Percentiles rank a stretch among this genome's conserved stretches.
These are phyloP conservation scores for Asbolus verrucosus DNA, from an alignment of 1,140 invertebrate species.

Conservation along the genomic window DNA sequence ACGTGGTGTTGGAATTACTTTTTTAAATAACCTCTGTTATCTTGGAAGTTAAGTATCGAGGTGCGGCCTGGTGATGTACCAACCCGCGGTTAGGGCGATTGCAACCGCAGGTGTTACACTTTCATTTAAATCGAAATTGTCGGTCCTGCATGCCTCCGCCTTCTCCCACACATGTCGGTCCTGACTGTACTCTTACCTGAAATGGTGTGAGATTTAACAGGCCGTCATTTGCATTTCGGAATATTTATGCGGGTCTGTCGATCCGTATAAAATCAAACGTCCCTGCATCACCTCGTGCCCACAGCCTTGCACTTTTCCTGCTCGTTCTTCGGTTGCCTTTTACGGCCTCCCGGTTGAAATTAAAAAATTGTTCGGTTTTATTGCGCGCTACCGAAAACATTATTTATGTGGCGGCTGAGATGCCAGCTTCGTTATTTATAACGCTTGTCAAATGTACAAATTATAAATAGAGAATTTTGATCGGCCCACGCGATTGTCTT, in stretches of 20 bases:
- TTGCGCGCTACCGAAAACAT: slow-evolving; percentile 3
- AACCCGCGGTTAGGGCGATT: too few species aligned
- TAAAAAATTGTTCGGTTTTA: slow-evolving; percentile 11
- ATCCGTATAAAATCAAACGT: slow-evolving; percentile 3
- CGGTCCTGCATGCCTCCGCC: too few species aligned
- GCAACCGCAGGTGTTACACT: too few species aligned
- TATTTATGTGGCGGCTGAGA: slow-evolving; percentile 2
- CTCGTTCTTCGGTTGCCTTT: neutral
- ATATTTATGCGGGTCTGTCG: too few species aligned
- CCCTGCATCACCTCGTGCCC: neutral
- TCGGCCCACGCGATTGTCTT: neutral
- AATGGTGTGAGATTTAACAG: slow-evolving; percentile 2
- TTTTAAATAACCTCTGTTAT: too few species aligned
- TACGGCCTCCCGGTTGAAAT: neutral
- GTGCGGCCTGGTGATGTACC: too few species aligned
- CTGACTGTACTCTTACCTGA: neutral
- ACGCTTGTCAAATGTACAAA: neutral
- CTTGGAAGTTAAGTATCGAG: too few species aligned
- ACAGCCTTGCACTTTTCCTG: neutral
- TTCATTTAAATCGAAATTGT: too few species aligned
- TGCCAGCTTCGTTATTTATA: neutral
- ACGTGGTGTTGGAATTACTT: too few species aligned
- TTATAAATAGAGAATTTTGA: slow-evolving; percentile 1
- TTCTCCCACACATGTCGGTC: neutral
- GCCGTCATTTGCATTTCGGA: neutral